Evolutionary conservation across 2,113 vertebrate genomes (phyloP).

Genomic region (Planiliza haematocheilus): DNA sequence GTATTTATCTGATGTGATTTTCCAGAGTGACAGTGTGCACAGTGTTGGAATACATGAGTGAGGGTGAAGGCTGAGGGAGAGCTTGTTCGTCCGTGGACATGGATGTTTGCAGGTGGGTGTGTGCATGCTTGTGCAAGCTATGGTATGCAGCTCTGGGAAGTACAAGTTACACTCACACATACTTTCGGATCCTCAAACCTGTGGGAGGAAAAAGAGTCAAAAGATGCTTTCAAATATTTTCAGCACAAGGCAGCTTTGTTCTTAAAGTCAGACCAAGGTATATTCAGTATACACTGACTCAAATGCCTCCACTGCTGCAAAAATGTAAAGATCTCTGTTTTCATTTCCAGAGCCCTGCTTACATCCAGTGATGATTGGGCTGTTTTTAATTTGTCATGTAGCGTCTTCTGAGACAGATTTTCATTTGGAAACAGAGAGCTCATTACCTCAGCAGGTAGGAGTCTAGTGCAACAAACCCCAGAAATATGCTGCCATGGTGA

Average conservation of each 20-base stretch:
- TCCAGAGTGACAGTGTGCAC: slow-evolving; percentile 32
- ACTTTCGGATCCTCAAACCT: slow-evolving; percentile 7
- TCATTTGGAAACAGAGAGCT: slow-evolving; percentile 35
- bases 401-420: slow-evolving; percentile 30
- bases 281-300: background rate
- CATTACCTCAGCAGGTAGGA: slow-evolving; percentile 44
- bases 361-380: slow-evolving; percentile 11
- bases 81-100: background rate
- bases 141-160: slow-evolving; percentile 48
- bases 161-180: slow-evolving; percentile 26
- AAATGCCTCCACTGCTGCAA: background rate
- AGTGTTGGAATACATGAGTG: slow-evolving; percentile 35
- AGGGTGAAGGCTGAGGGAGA: slow-evolving; percentile 22
- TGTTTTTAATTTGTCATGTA: slow-evolving; percentile 29
- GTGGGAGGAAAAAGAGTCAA: slow-evolving; percentile 5
- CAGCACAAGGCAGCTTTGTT: background rate
- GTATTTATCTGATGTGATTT: slow-evolving; percentile 55
- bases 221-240: slow-evolving; percentile 10
- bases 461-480: slow-evolving; percentile 16
- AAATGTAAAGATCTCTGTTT: background rate
- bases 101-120: slow-evolving; percentile 29
- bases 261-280: slow-evolving; percentile 2
- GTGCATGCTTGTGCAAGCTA: slow-evolving; percentile 56
- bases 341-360: slow-evolving; percentile 1
- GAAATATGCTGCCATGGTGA: slow-evolving; percentile 15